Conservation (phyloP, 1,140 invertebrate species). For the Drosophila tristis region DNA sequence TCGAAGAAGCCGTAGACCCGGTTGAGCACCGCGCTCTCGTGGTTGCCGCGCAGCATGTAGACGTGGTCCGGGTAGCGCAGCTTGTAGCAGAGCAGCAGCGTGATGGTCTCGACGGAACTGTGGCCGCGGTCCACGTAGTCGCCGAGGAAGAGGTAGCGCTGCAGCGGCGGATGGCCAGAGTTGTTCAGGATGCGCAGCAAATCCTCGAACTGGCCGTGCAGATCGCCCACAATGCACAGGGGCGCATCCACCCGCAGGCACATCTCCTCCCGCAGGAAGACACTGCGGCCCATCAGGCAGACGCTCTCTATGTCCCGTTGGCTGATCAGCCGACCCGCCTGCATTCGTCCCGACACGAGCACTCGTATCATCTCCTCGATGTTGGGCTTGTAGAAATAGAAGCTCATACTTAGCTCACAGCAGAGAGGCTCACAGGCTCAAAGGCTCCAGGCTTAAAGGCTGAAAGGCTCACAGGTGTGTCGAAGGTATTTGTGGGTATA, state of each 20-base stretch:
- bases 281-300: constrained; percentile 90
- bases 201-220: constrained; percentile 99
- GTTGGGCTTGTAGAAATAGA: too few relatives aligned
- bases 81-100: constrained; percentile 96
- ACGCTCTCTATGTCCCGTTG: too few relatives aligned
- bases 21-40: constrained; percentile 94
- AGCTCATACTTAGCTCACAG: too few relatives aligned
- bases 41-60: constrained; percentile 92
- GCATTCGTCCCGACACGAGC: too few relatives aligned
- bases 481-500: too few relatives aligned
- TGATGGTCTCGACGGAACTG: constrained; percentile 94
- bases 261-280: constrained; percentile 98
- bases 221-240: constrained; percentile 98
- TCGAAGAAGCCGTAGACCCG: constrained; percentile 97
- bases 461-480: too few relatives aligned
- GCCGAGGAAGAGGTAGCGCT: constrained; percentile 98
- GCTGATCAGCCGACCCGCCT: too few relatives aligned
- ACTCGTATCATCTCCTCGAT: too few relatives aligned
- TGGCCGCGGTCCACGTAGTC: constrained; percentile 94
- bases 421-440: too few relatives aligned
- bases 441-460: too few relatives aligned
- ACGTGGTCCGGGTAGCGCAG: constrained; percentile 94
- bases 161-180: constrained; percentile 98
- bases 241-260: constrained; percentile 98
- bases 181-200: constrained; percentile 98